A percentile compares a stretch with the other conserved stretches of the same genome.
phyloP scores from a whole-genome alignment of 2,888 invertebrate species.

The Mythimna lalbum region DNA sequence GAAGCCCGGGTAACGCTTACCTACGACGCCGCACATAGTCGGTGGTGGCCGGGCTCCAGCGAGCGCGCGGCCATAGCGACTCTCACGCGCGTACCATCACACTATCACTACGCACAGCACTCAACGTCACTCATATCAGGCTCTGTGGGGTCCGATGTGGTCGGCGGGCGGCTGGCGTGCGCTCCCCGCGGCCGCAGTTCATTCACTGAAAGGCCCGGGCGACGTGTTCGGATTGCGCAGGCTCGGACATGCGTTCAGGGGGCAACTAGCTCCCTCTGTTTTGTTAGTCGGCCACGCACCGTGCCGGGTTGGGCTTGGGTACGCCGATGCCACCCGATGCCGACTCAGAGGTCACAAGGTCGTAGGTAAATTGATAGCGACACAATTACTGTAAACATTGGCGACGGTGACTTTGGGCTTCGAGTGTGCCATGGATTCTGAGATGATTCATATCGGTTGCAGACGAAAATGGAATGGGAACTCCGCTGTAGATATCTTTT shows the following conservation, averaged over 20 bases:
- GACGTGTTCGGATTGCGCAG: conserved; percentile 79
- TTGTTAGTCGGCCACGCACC: conserved; percentile 77
- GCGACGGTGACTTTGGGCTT: conserved; percentile 37
- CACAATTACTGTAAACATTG: conserved; percentile 73
- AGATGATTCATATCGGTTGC: conserved; percentile 43
- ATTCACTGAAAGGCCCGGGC: conserved; percentile 89
- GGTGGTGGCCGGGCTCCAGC: conserved; percentile 81
- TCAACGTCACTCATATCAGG: conserved; percentile 81
- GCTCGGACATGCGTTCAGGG: conserved; percentile 82
- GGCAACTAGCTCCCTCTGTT: conserved; percentile 80
- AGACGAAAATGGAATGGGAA: background rate
- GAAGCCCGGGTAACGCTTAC: conserved; percentile 77
- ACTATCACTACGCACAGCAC: conserved; percentile 74
- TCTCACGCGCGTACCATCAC: conserved; percentile 82
- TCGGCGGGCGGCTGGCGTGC: conserved; percentile 72
- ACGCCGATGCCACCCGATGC: conserved; percentile 67
- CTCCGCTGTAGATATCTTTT: background rate
- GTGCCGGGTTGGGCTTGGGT: conserved; percentile 77
- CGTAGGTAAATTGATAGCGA: conserved; percentile 75
- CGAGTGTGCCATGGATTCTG: conserved; percentile 24
- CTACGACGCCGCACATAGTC: conserved; percentile 86
- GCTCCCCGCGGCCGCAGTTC: conserved; percentile 74
- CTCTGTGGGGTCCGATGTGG: conserved; percentile 61
- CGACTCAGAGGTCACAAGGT: conserved; percentile 88
- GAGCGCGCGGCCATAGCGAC: conserved; percentile 86